phyloP scores from a whole-genome alignment of 92 coral and sea anemone genomes.

The Zoanthus gigantus region DNA sequence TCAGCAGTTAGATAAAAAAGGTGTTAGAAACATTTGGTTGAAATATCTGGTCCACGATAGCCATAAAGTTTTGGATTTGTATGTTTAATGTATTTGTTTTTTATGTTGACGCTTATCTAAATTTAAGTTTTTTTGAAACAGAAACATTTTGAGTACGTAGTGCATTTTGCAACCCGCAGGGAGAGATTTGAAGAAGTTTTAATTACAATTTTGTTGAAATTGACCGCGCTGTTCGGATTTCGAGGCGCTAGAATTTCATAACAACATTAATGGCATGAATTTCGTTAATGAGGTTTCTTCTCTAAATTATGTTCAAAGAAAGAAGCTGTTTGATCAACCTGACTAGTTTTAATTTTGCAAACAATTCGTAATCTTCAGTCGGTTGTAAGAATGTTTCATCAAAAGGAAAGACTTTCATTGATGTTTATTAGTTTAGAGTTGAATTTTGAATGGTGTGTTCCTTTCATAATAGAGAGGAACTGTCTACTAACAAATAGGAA shows the following conservation, averaged over 20 bases:
- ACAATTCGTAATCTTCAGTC: conserved; percentile 1
- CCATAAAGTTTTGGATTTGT: neutral
- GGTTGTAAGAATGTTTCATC: neutral
- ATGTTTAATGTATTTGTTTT: neutral
- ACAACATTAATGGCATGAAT: neutral
- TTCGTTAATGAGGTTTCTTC: neutral
- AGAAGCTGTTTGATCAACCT: neutral
- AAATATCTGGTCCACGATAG: neutral
- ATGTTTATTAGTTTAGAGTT: conserved; percentile 28
- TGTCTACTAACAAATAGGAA: conserved; percentile 22
- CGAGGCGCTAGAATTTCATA: neutral
- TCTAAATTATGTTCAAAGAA: neutral
- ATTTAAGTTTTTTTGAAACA: neutral
- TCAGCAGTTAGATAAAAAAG: conserved; percentile 5
- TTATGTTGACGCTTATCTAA: neutral
- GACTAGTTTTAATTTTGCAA: neutral
- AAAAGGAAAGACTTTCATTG: conserved; percentile 12
- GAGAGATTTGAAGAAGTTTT: conserved; percentile 1
- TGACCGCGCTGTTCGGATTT: neutral
- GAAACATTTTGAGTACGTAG: neutral
- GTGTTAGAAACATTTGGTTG: conserved; percentile 36
- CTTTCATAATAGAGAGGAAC: conserved; percentile 16
- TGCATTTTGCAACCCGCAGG: conserved; percentile 15
- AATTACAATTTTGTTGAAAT: neutral
- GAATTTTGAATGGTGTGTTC: conserved; percentile 17